Evolutionary conservation across 2,888 invertebrate species (phyloP).

Genomic region (Pseudococcus jackbeardsleyi): DNA sequence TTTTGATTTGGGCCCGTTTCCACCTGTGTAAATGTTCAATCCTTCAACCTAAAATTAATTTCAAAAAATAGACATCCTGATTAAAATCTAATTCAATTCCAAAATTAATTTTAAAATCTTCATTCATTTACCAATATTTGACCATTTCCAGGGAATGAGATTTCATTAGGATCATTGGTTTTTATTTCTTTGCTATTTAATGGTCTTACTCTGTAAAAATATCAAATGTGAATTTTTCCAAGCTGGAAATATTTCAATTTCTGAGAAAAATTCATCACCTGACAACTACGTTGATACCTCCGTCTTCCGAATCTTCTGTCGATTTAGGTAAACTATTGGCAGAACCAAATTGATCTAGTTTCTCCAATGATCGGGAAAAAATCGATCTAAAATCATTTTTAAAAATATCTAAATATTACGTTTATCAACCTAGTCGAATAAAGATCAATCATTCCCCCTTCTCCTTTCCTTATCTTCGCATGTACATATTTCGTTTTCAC

Average conservation of each 20-base stretch:
- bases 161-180: constrained; percentile 77
- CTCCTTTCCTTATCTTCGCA: neutral
- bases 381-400: constrained; percentile 46
- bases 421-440: neutral
- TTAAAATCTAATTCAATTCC: neutral
- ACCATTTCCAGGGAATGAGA: constrained; percentile 91
- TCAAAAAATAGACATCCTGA: neutral
- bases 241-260: neutral
- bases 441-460: neutral
- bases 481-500: neutral
- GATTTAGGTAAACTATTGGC: constrained; percentile 52
- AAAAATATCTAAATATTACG: neutral
- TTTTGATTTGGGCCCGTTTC: constrained; percentile 80
- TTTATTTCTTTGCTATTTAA: constrained; percentile 82
- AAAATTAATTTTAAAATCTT: neutral
- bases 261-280: neutral
- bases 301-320: constrained; percentile 4
- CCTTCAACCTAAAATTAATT: constrained; percentile 66
- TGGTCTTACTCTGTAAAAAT: constrained; percentile 81
- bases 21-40: constrained; percentile 67
- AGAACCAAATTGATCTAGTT: constrained; percentile 57
- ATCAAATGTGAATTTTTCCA: neutral
- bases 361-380: constrained; percentile 40
- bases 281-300: constrained; percentile 60
- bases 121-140: constrained; percentile 78